A percentile compares a stretch with the other conserved stretches of the same genome.
Conservation (phyloP, 2,888 invertebrate genomes). For the Monoplex corrugatus region DNA sequence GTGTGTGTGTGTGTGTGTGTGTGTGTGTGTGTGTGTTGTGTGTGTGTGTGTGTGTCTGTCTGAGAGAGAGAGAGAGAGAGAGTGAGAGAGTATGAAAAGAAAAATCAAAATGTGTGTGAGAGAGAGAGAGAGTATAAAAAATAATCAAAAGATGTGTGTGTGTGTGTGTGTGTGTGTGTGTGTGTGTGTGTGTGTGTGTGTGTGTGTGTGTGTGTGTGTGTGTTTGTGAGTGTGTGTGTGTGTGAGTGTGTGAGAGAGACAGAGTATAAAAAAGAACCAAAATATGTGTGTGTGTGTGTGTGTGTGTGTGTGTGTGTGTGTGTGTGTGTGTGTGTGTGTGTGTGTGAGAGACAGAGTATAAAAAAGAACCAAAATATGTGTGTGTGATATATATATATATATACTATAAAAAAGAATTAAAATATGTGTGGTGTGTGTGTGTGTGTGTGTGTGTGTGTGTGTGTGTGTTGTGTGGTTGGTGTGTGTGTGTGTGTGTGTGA, state of each 20-base stretch:
- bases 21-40: not conserved
- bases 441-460: not conserved
- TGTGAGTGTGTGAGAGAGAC: no score
- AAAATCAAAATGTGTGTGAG: no score
- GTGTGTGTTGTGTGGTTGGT: not conserved
- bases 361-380: no score
- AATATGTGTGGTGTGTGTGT: not conserved
- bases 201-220: constrained; percentile 29
- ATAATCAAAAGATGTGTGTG: not conserved
- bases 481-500: not conserved
- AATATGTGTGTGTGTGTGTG: not conserved
- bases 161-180: constrained; percentile 30
- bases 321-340: not conserved
- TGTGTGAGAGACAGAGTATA: not conserved
- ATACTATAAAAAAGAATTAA: no score
- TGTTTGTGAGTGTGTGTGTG: not conserved
- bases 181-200: constrained; percentile 28
- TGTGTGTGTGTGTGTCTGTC: not conserved
- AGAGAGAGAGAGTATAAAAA: not conserved
- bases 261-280: no score
- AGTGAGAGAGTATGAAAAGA: not conserved
- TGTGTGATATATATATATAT: no score
- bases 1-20: constrained; percentile 11
- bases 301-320: constrained; percentile 3
- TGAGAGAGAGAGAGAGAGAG: not conserved